Evolutionary conservation across 2,797 vertebrate species (phyloP), one percentile per base, ranked within the genome.

Genomic region (Heterohyrax brucei): DNA sequence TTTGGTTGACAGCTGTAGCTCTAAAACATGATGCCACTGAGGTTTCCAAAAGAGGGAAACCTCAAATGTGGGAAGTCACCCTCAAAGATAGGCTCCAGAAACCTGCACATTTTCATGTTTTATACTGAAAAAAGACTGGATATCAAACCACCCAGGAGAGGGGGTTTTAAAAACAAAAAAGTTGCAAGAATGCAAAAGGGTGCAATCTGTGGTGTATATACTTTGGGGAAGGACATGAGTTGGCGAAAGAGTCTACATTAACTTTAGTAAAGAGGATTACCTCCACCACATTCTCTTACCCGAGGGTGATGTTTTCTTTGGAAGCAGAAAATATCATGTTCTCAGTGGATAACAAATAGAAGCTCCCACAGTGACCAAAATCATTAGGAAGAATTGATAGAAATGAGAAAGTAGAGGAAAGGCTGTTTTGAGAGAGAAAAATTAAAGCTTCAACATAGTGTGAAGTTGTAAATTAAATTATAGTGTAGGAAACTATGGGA

Each of bases 251-350:
- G 76, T 81, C 48, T 87, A 48, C 59, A 50, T 56, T 87, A 68
- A 80, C 68, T 87, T 94, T 12, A 75, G 16, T 81, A 76, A 80
- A 81, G 59, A 91, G 86, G 39, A 16, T 56, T 56, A 56, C 53
- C 13, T 4, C 53, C 18, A 30, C 28, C 59, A 81, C 39, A 66
- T 18, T 94, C 82, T 91, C 19, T 46, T 30, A 68, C 12, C 30
- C n/a, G 30, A 68, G 4, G 66, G 59, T 68, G 39, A 18, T 91
- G 22, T 75, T 80, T 94, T 66, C 39, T 80, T 81, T 76, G 61
- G 81, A 91, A 94, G 59, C 33, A 46, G 66, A 80, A 80, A 86
- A 80, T 33, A 86, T 73, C 19, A 84, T 91, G 19, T 10, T 92
- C 61, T 92, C 33, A 85, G 48, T 33, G 84, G 81, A 18, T 48